Evolutionary conservation across 1,140 invertebrate species (phyloP).

Genomic region (Platorchestia sp.): DNA sequence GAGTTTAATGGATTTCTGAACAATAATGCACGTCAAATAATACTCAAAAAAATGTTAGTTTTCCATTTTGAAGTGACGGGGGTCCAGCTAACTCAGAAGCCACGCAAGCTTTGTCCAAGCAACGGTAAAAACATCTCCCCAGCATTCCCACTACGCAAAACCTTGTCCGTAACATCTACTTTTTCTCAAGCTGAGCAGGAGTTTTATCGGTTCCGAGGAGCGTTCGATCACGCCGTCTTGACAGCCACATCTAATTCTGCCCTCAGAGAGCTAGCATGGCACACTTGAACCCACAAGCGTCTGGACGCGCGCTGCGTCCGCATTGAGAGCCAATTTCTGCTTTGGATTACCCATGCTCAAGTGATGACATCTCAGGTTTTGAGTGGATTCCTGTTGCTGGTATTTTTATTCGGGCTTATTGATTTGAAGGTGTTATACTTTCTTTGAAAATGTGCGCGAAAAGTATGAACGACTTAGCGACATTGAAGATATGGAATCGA

Average conservation of each 20-base stretch:
- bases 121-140: not conserved
- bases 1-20: not conserved
- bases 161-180: not conserved
- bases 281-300: too few relatives aligned
- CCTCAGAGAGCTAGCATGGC: not conserved
- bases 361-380: too few relatives aligned
- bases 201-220: not conserved
- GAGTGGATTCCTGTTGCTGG: too few relatives aligned
- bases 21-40: not conserved
- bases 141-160: not conserved
- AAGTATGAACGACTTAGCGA: too few relatives aligned
- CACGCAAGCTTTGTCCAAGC: not conserved
- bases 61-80: not conserved
- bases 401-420: too few relatives aligned
- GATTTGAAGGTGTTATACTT: too few relatives aligned
- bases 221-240: not conserved
- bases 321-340: too few relatives aligned
- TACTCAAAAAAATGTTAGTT: not conserved
- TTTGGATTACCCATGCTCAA: too few relatives aligned
- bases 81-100: not conserved
- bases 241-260: constrained; percentile 6
- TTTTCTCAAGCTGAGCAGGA: not conserved
- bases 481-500: too few relatives aligned
- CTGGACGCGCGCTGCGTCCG: not conserved
- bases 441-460: too few relatives aligned